Percentiles rank a stretch among this genome's conserved stretches.
Conservation (phyloP, 2,113 vertebrate genomes). For the Oreochromis spilurus region DNA sequence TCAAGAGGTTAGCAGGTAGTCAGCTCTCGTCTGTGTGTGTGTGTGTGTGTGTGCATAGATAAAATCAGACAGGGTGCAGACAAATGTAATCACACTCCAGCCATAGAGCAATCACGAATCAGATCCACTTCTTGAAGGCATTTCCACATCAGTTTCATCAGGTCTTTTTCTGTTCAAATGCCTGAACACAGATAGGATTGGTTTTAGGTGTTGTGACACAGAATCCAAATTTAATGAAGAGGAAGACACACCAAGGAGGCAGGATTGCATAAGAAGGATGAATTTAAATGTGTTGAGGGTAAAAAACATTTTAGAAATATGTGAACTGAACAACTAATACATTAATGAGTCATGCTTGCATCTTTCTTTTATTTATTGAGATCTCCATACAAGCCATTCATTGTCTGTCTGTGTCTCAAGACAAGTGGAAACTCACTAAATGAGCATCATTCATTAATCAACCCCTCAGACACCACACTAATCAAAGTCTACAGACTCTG, state of each 20-base stretch:
- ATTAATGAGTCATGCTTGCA: background rate
- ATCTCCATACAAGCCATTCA: background rate
- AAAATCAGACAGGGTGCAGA: slow-evolving; percentile 29
- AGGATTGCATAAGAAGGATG: background rate
- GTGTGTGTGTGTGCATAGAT: background rate
- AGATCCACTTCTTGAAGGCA: background rate
- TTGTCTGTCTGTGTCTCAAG: background rate
- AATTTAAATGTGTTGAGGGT: background rate
- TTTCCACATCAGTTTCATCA: background rate
- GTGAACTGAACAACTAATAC: background rate
- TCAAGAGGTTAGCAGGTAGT: slow-evolving; percentile 28
- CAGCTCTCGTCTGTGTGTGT: background rate
- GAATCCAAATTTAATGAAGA: background rate
- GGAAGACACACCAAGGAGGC: background rate
- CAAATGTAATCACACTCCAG: background rate
- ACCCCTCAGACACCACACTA: background rate
- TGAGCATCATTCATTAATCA: background rate
- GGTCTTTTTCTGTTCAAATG: background rate
- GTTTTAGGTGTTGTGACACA: background rate
- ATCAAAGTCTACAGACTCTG: background rate
- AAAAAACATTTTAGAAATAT: accelerated
- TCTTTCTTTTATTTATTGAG: background rate
- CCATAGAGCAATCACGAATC: background rate
- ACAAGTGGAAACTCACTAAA: background rate
- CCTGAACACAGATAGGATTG: background rate